Conservation (phyloP, 2,888 invertebrate species). For the Euclidia mi region DNA sequence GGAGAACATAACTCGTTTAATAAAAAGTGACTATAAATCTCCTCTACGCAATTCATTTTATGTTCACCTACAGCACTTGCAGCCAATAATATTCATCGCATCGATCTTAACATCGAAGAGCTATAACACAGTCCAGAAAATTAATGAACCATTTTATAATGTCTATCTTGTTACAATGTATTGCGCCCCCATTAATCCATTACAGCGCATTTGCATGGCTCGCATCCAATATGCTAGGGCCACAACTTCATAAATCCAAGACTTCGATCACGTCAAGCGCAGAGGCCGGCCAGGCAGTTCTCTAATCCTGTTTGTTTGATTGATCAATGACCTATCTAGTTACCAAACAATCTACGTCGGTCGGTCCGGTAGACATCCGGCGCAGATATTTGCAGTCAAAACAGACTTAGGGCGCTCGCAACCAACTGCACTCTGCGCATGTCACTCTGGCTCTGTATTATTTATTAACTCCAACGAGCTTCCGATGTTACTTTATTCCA, state of each 20-base stretch:
- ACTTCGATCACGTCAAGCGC: constrained; percentile 50
- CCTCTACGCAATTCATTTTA: too few species aligned
- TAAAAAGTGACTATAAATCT: too few species aligned
- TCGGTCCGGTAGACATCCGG: constrained; percentile 72
- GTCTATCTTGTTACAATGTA: not conserved
- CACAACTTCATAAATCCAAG: constrained; percentile 51
- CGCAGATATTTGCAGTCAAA: constrained; percentile 88
- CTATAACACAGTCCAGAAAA: too few species aligned
- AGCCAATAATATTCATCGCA: too few species aligned
- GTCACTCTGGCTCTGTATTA: constrained; percentile 87
- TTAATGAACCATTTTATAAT: too few species aligned
- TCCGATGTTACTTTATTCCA: constrained; percentile 89
- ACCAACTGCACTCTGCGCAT: constrained; percentile 81
- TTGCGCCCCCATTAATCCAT: not conserved
- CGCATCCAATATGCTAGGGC: constrained; percentile 26
- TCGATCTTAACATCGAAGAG: too few species aligned
- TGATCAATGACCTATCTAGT: constrained; percentile 72
- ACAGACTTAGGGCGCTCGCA: constrained; percentile 80
- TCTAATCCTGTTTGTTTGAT: constrained; percentile 60
- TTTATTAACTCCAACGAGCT: constrained; percentile 90
- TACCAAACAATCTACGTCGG: constrained; percentile 65
- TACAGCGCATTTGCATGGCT: constrained; percentile 14
- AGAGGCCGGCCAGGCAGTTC: constrained; percentile 43
- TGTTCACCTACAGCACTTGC: too few species aligned
- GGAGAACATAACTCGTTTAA: too few species aligned